Evolutionary conservation across 2,797 vertebrate species (phyloP), one percentile per base, ranked within the genome.

Genomic region (Xyrichtys novacula): DNA sequence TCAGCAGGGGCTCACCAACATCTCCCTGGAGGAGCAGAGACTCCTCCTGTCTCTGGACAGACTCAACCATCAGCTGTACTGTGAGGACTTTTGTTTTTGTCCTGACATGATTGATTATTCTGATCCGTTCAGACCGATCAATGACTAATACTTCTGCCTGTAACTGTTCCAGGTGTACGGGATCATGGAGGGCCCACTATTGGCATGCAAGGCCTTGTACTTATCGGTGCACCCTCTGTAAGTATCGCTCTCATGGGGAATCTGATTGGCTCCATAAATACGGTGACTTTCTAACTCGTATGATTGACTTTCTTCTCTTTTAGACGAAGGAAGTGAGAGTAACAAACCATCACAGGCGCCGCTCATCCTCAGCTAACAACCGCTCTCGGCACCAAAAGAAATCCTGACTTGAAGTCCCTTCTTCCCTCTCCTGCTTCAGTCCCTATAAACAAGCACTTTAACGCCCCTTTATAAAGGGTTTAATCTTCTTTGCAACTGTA

Each of bases 21-120:
- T 97, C 14, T 96, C 96, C 8, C 22, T 93, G 73, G 96, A 97
- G 72, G 97, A 98, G 69, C 89, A 95, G 75, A 95, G 89, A 77
- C 90, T 97, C 53, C 91, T 96, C 9, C 92, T 95, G 25, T 97
- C 95, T 59, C 93, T 99, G 59, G 88, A 94, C 50, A 83, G 78
- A 65, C 92, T 94, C 14, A 88, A 94, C 88, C 88, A 89, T n/a
- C 88, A 83, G 42, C 89, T 94, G 60, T 81, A 88, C 44, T 76
- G 93, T 93, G 71, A 91, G 90, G 20, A 23, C 58, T 42, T n/a
- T 54, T 68, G 28, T 43, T 29, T 26, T 17, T 25, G 19, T 57
- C 11, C 4, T 46, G 15, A 43, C 34, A 0, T 2, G 52, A 17
- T 29, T 31, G 10, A 40, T 16, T 46, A 42, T 57, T 50, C 17